Evolutionary conservation across 2,888 invertebrate genomes (phyloP).

Genomic region (Schizotus pectinicornis): DNA sequence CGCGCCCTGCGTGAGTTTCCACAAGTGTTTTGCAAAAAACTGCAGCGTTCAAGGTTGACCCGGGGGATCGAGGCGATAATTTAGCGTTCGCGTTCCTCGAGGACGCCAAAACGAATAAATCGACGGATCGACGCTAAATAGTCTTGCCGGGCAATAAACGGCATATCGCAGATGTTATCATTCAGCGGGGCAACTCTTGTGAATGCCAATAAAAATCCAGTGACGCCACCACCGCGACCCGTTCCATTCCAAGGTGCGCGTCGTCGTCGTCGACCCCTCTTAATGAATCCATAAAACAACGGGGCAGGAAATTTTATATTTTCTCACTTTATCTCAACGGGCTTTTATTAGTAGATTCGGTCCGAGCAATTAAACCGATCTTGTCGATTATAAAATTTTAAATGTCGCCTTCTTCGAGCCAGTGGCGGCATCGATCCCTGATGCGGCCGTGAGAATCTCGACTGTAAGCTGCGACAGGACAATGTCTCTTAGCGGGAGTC

Average conservation of each 20-base stretch:
- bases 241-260: conserved; percentile 11
- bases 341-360: conserved; percentile 24
- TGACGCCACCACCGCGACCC: conserved; percentile 36
- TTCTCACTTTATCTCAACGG: conserved; percentile 42
- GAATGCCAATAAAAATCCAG: conserved; percentile 39
- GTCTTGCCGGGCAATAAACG: conserved; percentile 33
- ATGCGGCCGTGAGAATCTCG: conserved; percentile 50
- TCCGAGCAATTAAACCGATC: conserved; percentile 38
- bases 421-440: conserved; percentile 50
- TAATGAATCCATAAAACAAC: conserved; percentile 49
- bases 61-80: too few relatives aligned
- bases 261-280: conserved; percentile 21
- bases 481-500: conserved; percentile 47
- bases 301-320: conserved; percentile 37
- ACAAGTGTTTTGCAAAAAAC: too few relatives aligned
- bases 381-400: conserved; percentile 42
- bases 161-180: conserved; percentile 39
- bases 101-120: conserved; percentile 29
- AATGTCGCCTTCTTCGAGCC: conserved; percentile 32
- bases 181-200: conserved; percentile 29
- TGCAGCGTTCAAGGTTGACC: too few relatives aligned
- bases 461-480: conserved; percentile 46
- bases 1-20: too few relatives aligned
- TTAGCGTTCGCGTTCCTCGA: neutral
- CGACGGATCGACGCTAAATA: conserved; percentile 36